Evolutionary conservation across 2,113 vertebrate species (phyloP), one percentile per base, ranked within the genome.

Genomic region (Passer domesticus): DNA sequence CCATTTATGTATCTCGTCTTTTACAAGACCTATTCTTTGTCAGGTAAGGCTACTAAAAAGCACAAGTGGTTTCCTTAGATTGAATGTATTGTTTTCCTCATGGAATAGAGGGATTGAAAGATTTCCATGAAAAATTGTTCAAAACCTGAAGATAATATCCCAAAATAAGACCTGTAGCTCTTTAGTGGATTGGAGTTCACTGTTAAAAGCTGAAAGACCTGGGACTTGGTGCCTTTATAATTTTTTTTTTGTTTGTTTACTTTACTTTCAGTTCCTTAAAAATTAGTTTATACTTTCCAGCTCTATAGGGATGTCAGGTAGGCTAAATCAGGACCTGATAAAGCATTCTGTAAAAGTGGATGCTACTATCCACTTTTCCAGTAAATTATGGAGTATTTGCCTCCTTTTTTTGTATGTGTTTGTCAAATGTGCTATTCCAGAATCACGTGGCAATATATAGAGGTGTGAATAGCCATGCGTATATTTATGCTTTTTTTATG

Each of bases 1-100:
- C 63, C 81, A 46, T 95, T 96, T 92, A 92, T 69, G 35, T 91
- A 68, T 22, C 63, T 97, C 83, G 84, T 82, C 53, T 84, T 60
- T 95, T 78, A 73, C 28, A 78, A 88, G 56, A 84, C 60, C 62
- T 89, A 4, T 73, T 88, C 76, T 90, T 83, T 94, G 73, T 90
- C 52, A 89, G 66, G 15, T 66, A 68, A 92, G n/a, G 52, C 56
- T 93, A 55, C 94, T 80, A 50, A 91, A 81, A 82, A 85, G 31
- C 66, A 80, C 33, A 60, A 22, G 39, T 84, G n/a, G 50, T 68
- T 93, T 96, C 27, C 37, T 77, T 58, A 64, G 47, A 49, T n/a
- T 56, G n/a, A 75, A 52, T 93, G 37, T 35, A 46, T 60, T 86
- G 44, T 43, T 96, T 74, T 91, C 47, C 39, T 86, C 30, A 44